Conservation (phyloP, 1,140 invertebrate genomes). For the Chironomus striatipennis region DNA sequence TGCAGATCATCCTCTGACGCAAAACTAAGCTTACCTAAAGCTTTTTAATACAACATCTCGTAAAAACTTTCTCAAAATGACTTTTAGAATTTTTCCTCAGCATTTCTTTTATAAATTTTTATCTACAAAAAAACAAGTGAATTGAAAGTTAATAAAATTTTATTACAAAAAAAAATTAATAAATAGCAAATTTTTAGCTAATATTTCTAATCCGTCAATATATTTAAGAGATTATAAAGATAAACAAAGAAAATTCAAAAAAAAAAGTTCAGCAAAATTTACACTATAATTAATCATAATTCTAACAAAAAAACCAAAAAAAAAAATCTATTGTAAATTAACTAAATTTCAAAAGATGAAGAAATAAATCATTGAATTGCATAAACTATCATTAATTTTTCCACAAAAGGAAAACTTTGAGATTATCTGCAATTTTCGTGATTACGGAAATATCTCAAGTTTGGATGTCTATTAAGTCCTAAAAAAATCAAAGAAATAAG, state of each 20-base stretch:
- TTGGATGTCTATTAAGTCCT: background rate
- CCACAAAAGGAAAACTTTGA: background rate
- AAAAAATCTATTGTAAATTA: conserved; percentile 6
- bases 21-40: no score
- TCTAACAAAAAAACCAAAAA: background rate
- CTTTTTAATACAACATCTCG: no score
- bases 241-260: background rate
- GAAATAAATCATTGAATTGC: conserved; percentile 19
- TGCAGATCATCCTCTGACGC: no score
- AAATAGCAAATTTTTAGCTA: conserved; percentile 9
- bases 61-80: no score
- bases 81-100: no score
- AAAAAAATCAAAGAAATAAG: background rate
- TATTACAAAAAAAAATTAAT: background rate
- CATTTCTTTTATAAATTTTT: background rate
- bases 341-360: conserved; percentile 10
- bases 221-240: background rate
- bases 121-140: background rate
- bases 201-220: conserved; percentile 19
- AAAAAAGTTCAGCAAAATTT: background rate
- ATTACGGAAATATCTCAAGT: background rate
- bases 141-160: background rate
- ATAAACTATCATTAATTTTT: conserved; percentile 24
- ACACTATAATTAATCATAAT: background rate
- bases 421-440: background rate